Evolutionary conservation across 2,113 vertebrate species (phyloP), one percentile per base, ranked within the genome.

Genomic region (Eidolon helvum): DNA sequence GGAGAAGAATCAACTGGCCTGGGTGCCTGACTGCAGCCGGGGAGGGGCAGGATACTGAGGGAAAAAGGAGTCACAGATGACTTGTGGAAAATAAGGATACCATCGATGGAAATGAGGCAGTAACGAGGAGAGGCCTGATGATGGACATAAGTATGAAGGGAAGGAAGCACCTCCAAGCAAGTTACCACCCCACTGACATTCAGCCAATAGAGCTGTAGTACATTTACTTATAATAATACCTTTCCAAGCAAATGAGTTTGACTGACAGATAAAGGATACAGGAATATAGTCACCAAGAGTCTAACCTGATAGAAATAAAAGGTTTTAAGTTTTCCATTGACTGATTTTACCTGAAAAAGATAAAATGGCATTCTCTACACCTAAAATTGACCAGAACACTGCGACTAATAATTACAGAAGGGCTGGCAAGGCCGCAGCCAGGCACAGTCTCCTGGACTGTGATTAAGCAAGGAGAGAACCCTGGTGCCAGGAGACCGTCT

Each of bases 141-240:
- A 12, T 3, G 18, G 43, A 33, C 61, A 78, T 55, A 9, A 9
- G 61, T 72, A 35, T 74, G 43, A 5, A 26, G 50, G 30, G 63
- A 89, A 71, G n/a, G 53, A 87, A 35, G 59, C 80, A n/a, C 38
- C 45, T 69, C 87, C 71, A 66, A 19, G 45, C 18, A 85, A 63
- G 65, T 7, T 8, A 59, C 6, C 7, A 38, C 10, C 14, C 43
- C 43, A 43, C 16, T 40, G 80, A 90, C 38, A 74, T 19, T n/a
- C 19, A 45, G 26, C 19, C 26, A 83, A 53, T 83, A 72, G 33
- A 87, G 57, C 3, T 24, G 19, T 38, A 15, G 0, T 2, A 9
- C 18, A 33, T 71, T 33, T 63, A 14, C 33, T 82, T 57, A 66
- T 0, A 68, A 43, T 3, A 43, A 59, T 15, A 50, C 30, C 21